These are phyloP conservation scores for Himalopsyche kuldschensis DNA, from an alignment of 2,888 invertebrate genomes.

Conservation along the genomic window DNA sequence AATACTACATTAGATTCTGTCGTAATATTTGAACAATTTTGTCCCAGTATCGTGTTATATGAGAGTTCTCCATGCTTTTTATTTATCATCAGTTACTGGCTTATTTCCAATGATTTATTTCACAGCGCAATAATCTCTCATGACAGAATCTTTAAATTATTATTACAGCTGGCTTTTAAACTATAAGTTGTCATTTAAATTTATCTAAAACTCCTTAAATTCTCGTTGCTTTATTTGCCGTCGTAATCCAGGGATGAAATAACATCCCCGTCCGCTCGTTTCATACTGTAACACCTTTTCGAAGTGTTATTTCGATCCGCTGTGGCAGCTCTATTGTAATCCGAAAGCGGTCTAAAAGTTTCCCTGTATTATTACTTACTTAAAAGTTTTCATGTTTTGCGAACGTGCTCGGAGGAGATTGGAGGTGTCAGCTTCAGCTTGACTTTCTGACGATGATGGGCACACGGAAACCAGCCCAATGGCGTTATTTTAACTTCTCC, in stretches of 20 bases:
- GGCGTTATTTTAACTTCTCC: constrained; percentile 7
- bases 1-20: no score
- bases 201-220: background rate
- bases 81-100: no score
- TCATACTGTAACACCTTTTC: background rate
- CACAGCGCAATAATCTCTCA: no score
- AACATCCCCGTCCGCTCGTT: background rate
- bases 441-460: background rate
- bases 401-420: constrained; percentile 10
- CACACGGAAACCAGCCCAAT: background rate
- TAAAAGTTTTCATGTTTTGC: constrained; percentile 8
- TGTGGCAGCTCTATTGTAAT: background rate
- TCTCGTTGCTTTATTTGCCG: background rate
- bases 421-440: constrained; percentile 13
- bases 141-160: no score
- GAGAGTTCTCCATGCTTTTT: no score
- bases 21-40: no score
- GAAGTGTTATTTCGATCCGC: background rate
- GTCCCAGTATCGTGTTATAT: no score
- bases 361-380: background rate
- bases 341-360: background rate
- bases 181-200: background rate
- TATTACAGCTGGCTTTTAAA: background rate
- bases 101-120: no score
- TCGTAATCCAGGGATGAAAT: background rate